Conservation (phyloP, 1,140 invertebrate species). For the Stratiolaelaps scimitus region DNA sequence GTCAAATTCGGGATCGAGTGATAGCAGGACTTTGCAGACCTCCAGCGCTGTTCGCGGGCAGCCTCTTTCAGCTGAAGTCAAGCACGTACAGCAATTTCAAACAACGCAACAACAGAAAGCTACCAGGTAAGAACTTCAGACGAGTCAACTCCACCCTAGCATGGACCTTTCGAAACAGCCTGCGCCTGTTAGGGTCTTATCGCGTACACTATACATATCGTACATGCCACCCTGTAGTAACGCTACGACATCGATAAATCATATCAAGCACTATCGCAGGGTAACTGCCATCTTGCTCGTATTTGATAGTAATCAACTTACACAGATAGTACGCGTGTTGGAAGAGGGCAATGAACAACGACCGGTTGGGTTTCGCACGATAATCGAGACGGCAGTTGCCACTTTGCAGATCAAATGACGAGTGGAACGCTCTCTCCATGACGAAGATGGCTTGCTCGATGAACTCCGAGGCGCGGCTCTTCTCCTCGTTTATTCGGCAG, state of each 20-base stretch:
- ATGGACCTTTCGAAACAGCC: too few relatives aligned
- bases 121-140: not conserved
- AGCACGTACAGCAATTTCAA: not conserved
- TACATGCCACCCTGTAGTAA: too few relatives aligned
- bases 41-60: slow-evolving; percentile 43
- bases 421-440: slow-evolving; percentile 15
- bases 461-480: not conserved
- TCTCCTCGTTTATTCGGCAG: not conserved
- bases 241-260: too few relatives aligned
- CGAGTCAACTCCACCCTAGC: not conserved
- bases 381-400: slow-evolving; percentile 15
- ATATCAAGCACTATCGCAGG: too few relatives aligned
- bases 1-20: slow-evolving; percentile 66
- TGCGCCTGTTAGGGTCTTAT: too few relatives aligned
- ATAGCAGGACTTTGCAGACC: slow-evolving; percentile 46
- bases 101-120: not conserved
- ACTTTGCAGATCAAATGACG: slow-evolving; percentile 9
- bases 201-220: too few relatives aligned
- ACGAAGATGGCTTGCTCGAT: slow-evolving; percentile 4
- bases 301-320: not conserved
- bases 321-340: slow-evolving; percentile 16
- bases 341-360: slow-evolving; percentile 3
- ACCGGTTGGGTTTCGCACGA: not conserved
- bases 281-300: too few relatives aligned
- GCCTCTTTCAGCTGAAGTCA: slow-evolving; percentile 52